These are phyloP conservation scores for Maconellicoccus hirsutus DNA, from an alignment of 1,140 invertebrate species.

Conservation along the genomic window DNA sequence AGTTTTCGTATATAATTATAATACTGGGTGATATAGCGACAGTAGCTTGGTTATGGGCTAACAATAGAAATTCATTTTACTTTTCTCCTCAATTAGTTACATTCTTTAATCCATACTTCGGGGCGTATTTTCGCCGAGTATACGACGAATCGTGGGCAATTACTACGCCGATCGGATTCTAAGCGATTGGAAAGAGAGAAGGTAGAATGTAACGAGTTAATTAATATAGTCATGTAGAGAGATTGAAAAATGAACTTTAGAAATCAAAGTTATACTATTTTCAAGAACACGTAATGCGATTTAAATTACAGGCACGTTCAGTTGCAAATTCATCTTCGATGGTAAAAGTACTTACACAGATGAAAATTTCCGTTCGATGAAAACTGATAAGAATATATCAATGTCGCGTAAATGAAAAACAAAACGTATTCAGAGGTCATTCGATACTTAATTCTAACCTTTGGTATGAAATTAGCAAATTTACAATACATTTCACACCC, in stretches of 20 bases:
- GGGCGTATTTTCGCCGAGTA: not conserved
- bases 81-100: not conserved
- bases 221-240: not conserved
- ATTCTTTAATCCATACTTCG: not conserved
- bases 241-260: slow-evolving; percentile 9
- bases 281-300: not conserved
- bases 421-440: not conserved
- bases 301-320: not conserved
- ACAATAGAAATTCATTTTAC: not conserved
- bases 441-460: not conserved
- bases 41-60: not conserved
- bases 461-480: not conserved
- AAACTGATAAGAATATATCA: not conserved
- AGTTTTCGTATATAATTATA: not conserved
- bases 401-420: not conserved
- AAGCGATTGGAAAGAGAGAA: not conserved
- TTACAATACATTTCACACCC: not conserved
- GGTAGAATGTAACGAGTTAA: not conserved
- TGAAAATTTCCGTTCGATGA: not conserved
- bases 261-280: not conserved
- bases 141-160: not conserved
- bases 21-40: not conserved
- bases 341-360: not conserved
- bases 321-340: not conserved
- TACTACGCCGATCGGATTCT: not conserved